These are phyloP conservation scores for Myathropa florea DNA, from an alignment of 2,888 invertebrate species.

Conservation along the genomic window DNA sequence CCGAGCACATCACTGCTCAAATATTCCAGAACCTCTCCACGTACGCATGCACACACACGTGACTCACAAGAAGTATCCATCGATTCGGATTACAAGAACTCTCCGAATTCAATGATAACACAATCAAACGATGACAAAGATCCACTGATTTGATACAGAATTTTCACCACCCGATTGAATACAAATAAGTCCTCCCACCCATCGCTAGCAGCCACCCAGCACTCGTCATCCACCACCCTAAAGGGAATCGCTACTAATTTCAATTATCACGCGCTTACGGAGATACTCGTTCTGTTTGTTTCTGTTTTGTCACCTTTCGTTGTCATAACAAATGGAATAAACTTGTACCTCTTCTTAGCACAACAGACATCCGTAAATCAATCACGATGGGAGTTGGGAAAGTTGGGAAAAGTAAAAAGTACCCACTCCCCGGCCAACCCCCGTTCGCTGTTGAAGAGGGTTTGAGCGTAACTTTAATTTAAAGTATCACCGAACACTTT, in stretches of 20 bases:
- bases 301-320: slow-evolving; percentile 21
- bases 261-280: slow-evolving; percentile 32
- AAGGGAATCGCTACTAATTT: slow-evolving; percentile 12
- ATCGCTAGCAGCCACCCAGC: neutral
- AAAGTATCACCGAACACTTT: slow-evolving; percentile 14
- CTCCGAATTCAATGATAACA: slow-evolving; percentile 4
- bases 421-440: neutral
- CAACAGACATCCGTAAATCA: slow-evolving; percentile 16
- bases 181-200: slow-evolving; percentile 6
- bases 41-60: slow-evolving; percentile 26
- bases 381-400: slow-evolving; percentile 22
- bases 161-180: slow-evolving; percentile 4
- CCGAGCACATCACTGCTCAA: neutral
- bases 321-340: slow-evolving; percentile 34
- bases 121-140: slow-evolving; percentile 17
- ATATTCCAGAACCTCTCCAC: slow-evolving; percentile 7
- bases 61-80: neutral
- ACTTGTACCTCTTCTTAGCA: neutral
- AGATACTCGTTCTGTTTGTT: neutral
- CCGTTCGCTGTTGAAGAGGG: neutral
- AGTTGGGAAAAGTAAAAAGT: slow-evolving; percentile 4
- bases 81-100: slow-evolving; percentile 6
- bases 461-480: slow-evolving; percentile 14
- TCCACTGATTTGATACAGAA: neutral
- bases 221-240: neutral